Base-by-base conservation (phyloP, 1,140 invertebrate genomes). In the Choristoneura fumiferana region DNA sequence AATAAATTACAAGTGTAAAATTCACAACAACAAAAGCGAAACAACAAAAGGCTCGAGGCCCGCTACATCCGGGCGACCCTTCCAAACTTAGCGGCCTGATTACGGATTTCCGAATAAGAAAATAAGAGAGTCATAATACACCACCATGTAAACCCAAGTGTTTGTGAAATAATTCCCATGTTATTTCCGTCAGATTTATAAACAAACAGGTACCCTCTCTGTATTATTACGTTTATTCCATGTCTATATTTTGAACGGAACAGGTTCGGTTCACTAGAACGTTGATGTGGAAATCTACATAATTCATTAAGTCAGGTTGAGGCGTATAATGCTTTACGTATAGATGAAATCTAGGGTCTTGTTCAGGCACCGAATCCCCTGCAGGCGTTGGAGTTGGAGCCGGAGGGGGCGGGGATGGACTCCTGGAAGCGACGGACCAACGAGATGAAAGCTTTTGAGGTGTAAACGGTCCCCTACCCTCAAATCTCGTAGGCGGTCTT, bases 1-100 rank as follows among this genome's bases (percentile, higher is more conserved):
- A 87, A 88, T 88, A 86, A 88, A 88, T 88, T 87, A 88, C 85
- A 84, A 88, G 85, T 88, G 85, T 86, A 88, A 88, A 88, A 88
- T 86, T 87, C 81, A 83, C 82, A 88, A 84, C 81, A 88, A 88
- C 81, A 87, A 87, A 84, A 83, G 82, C 73, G 75, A 73, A 85
- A 83, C 81, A 88, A 88, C 81, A 88, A 88, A 88, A 88, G 84
- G 84, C 84, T 83, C 82, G 84, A 75, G 81, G 83, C 79, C 74
- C 79, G 73, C 72, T 84, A 84, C 85, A 85, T 89, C 85, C 85
- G 85, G 83, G 73, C 79, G 82, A 85, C 82, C 86, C 79, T 84
- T 83, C 84, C 80, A 84, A 89, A 89, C 84, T 87, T 85, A 85
- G 74, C 80, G 82, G 81, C 80, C 79, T 89, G 82, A 89, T 89